Conservation (phyloP, 2,888 invertebrate species). For the Erebia ligea region DNA sequence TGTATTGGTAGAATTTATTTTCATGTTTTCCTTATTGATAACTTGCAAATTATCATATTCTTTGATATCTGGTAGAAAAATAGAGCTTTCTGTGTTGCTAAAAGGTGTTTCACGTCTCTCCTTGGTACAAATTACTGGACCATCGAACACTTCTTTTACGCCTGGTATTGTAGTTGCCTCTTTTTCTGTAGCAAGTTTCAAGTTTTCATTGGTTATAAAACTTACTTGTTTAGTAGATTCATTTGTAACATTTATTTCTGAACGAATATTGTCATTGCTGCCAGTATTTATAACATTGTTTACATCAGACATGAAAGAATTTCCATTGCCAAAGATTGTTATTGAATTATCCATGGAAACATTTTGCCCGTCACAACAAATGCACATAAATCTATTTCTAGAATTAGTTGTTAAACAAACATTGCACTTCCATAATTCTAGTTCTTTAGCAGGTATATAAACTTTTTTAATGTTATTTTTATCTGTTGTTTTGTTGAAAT, state of each 20-base stretch:
- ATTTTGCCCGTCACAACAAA: conserved; percentile 53
- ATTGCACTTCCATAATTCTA: conserved; percentile 54
- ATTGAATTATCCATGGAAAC: conserved; percentile 16
- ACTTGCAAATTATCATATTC: background rate
- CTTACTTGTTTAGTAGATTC: background rate
- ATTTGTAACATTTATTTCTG: background rate
- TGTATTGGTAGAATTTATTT: background rate
- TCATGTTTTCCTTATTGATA: background rate
- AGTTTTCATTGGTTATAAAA: background rate
- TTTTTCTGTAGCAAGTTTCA: background rate
- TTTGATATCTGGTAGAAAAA: background rate
- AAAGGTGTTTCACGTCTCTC: background rate
- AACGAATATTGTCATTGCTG: background rate
- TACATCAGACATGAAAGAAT: background rate
- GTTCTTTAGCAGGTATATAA: conserved; percentile 8
- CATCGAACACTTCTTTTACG: background rate
- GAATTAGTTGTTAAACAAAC: conserved; percentile 54
- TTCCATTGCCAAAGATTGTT: background rate
- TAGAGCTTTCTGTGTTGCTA: background rate
- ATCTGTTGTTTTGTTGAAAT: background rate
- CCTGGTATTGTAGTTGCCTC: background rate
- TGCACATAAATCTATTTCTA: conserved; percentile 48
- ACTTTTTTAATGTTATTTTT: background rate
- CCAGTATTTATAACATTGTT: background rate
- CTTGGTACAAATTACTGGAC: background rate